Conservation (phyloP, 2,797 vertebrate genomes). For the Amazona ochrocephala region DNA sequence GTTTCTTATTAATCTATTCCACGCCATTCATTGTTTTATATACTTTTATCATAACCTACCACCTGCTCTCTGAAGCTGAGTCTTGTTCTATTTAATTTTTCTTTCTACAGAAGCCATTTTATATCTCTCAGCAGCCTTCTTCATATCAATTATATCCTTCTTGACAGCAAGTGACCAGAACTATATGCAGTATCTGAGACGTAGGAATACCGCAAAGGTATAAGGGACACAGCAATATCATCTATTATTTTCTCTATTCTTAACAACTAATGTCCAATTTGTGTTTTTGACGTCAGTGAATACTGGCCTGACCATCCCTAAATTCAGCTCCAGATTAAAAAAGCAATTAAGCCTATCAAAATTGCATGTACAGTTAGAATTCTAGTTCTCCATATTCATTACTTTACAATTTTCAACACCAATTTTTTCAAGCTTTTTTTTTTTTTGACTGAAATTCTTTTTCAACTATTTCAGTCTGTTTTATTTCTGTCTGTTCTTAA, state of each 20-base stretch:
- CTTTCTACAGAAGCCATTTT: neutral
- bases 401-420: neutral
- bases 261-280: neutral
- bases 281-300: neutral
- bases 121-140: neutral
- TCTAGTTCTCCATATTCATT: neutral
- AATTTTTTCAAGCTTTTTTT: neutral
- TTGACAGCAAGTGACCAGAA: neutral
- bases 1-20: neutral
- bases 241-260: neutral
- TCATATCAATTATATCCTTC: neutral
- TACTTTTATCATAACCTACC: neutral
- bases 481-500: neutral
- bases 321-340: neutral
- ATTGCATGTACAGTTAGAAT: neutral
- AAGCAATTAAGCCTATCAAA: neutral
- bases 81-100: conserved; percentile 16
- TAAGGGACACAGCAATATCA: neutral
- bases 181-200: neutral
- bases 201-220: neutral
- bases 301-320: neutral
- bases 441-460: neutral
- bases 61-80: neutral
- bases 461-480: neutral
- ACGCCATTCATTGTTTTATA: neutral